Base-by-base conservation (phyloP, 2,113 vertebrate species). In the Albula goreensis region DNA sequence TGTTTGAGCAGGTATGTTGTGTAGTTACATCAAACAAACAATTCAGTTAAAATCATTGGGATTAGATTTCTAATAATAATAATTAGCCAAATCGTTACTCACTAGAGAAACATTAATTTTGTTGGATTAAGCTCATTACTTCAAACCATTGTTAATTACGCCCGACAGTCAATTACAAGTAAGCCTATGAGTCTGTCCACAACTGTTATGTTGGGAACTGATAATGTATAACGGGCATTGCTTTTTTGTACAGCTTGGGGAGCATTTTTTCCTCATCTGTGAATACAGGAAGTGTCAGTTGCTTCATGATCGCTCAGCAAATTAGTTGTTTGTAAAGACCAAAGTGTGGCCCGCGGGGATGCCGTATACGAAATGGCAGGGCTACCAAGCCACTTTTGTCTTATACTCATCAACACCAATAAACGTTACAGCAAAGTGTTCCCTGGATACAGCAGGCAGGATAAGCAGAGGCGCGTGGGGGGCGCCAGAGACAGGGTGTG, bases 301-400 rank as follows among this genome's bases (percentile, higher is more conserved):
- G 53, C 11, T 4, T 25, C 15, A 49, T 81, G 81, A 57, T 56
- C 13, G 81, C 25, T 31, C 53, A 57, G 81, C n/a, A 25, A 83
- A 83, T 60, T 57, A 57, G 48, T 57, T 19, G 19, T 50, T 49
- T 80, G 17, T 80, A 80, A 80, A 80, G 48, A 80, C 79, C 79
- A 80, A 50, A 80, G 48, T 4, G 79, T 50, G 79, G 79, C 79
- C 48, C 48, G 12, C 48, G 79, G 48, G 48, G 48, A 50, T 49
- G 31, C 78, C 78, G 17, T 60, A 60, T 15, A 60, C 56, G 41
- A n/a, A 31, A 48, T 78, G n/a, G 78, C 63, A 74, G 70, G n/a
- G 22, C 70, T 7, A 11, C 70, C 10, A n/a, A 22, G 22, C n/a
- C 70, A n/a, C 60, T 31, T 74, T 74, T n/a, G 70, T 74, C 22